A percentile compares a stretch with the other conserved stretches of the same genome.
phyloP scores from a whole-genome alignment of 2,113 vertebrate genomes.

The Tinamus guttatus region DNA sequence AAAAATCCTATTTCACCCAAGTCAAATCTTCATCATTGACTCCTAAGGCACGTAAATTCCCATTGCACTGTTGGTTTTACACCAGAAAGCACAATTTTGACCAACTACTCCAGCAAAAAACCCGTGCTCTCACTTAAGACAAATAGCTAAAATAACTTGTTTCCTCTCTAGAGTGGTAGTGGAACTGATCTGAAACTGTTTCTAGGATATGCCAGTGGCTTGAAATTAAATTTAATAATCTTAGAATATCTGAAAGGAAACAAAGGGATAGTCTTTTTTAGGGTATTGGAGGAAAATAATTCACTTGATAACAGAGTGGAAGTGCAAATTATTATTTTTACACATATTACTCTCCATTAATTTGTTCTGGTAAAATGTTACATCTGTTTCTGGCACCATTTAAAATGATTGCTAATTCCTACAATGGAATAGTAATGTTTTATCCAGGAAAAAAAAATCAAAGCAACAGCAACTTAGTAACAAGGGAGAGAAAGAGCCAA shows the following conservation, averaged over 20 bases:
- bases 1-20: not conserved
- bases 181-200: not conserved
- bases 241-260: not conserved
- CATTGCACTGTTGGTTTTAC: not conserved
- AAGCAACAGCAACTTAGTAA: not conserved
- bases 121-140: not conserved
- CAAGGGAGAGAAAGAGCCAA: not conserved
- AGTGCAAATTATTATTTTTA: not conserved
- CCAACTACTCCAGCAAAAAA: not conserved
- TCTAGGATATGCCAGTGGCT: not conserved
- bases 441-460: not conserved
- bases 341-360: not conserved
- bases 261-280: not conserved
- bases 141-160: not conserved
- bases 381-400: not conserved
- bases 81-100: not conserved
- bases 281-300: not conserved
- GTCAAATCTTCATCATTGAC: not conserved
- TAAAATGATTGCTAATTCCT: not conserved
- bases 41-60: not conserved
- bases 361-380: not conserved
- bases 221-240: not conserved
- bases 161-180: not conserved
- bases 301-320: not conserved
- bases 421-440: not conserved